Evolutionary conservation across 1,140 invertebrate species (phyloP).

Genomic region (Galendromus occidentalis): DNA sequence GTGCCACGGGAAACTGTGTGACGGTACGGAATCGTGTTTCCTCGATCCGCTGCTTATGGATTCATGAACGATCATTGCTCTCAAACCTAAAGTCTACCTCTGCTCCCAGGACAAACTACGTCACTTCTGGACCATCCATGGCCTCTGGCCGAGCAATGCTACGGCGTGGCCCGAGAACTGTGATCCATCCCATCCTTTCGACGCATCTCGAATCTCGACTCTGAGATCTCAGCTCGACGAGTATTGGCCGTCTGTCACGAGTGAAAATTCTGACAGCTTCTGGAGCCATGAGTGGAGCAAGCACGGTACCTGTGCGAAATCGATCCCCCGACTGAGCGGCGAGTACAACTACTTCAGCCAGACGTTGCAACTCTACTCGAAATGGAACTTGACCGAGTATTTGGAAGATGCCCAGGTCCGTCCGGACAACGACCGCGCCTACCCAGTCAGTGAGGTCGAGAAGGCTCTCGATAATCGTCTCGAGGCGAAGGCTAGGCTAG

Average conservation of each 20-base stretch:
- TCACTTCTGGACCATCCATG: constrained; percentile 17
- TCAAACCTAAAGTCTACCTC: neutral
- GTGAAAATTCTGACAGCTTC: constrained; percentile 14
- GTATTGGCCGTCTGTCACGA: constrained; percentile 14
- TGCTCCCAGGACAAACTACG: neutral
- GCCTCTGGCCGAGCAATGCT: constrained; percentile 14
- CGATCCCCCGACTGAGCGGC: constrained; percentile 13
- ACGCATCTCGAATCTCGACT: constrained; percentile 2
- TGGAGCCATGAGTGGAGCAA: constrained; percentile 19
- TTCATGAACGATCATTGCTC: too few relatives aligned
- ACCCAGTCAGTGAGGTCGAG: neutral
- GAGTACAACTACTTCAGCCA: constrained; percentile 17
- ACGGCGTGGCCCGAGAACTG: constrained; percentile 15
- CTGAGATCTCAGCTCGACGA: constrained; percentile 12
- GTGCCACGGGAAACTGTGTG: neutral
- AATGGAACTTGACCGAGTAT: constrained; percentile 12
- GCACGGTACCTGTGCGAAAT: constrained; percentile 18
- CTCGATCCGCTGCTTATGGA: neutral
- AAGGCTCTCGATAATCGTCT: constrained; percentile 12
- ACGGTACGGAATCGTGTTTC: neutral
- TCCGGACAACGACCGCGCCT: constrained; percentile 10
- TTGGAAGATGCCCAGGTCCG: constrained; percentile 1
- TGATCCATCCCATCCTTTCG: constrained; percentile 8
- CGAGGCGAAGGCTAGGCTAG: neutral
- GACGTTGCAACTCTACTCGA: constrained; percentile 13